phyloP scores from a whole-genome alignment of 2,113 vertebrate species.

The Oenanthe melanoleuca region DNA sequence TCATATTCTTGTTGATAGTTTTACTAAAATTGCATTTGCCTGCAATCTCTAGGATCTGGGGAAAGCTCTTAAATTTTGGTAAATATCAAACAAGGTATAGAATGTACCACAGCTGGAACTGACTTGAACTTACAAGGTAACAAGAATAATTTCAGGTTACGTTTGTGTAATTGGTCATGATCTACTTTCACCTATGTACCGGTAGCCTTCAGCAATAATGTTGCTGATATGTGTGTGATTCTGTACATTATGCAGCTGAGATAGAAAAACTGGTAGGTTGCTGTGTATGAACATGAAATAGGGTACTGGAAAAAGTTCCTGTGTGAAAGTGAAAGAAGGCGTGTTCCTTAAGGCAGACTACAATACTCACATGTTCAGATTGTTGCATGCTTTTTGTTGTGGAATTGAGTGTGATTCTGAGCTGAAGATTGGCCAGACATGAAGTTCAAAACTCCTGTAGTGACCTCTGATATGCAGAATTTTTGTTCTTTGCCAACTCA shows the following conservation, averaged over 20 bases:
- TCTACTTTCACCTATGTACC: not conserved
- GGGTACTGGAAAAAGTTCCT: not conserved
- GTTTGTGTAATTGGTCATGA: not conserved
- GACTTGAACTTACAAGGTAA: slow-evolving; percentile 34
- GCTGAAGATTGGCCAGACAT: not conserved
- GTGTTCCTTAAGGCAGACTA: not conserved
- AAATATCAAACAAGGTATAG: not conserved
- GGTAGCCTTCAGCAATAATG: rapidly evolving
- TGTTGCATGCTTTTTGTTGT: not conserved
- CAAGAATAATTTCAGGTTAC: not conserved
- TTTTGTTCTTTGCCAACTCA: not conserved
- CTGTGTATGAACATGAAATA: not conserved
- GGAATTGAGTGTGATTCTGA: not conserved
- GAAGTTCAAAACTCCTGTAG: not conserved
- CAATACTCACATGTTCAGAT: not conserved
- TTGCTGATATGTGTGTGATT: not conserved
- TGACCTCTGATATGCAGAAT: not conserved
- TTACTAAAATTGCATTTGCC: not conserved
- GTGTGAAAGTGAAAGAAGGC: not conserved
- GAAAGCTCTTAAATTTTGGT: slow-evolving; percentile 22
- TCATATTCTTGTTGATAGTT: not conserved
- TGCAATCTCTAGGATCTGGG: not conserved
- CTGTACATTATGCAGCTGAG: not conserved
- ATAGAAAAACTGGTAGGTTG: not conserved
- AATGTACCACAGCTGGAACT: slow-evolving; percentile 32